Percentiles rank a stretch among this genome's conserved stretches.
Evolutionary conservation across 2,888 invertebrate species (phyloP).

Genomic region (Mesorhabditis spiculigera): DNA sequence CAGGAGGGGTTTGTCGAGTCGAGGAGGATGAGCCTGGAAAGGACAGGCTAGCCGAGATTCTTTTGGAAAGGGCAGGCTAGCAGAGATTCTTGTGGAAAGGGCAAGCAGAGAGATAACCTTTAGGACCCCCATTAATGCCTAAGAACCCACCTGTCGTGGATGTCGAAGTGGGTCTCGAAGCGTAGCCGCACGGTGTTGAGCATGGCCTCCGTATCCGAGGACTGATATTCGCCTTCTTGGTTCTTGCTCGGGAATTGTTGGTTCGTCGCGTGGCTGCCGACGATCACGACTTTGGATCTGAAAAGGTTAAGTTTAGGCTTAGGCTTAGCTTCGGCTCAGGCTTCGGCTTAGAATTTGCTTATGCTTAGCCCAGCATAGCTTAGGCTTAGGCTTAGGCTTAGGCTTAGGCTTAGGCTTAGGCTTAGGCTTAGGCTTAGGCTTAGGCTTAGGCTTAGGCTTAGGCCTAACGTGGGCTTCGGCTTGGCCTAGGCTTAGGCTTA

Average conservation of each 20-base stretch:
- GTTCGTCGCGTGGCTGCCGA: slow-evolving; percentile 67
- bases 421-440: too few species aligned
- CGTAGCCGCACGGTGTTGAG: slow-evolving; percentile 60
- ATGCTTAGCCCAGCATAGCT: background rate
- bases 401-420: too few species aligned
- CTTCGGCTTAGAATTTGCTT: background rate
- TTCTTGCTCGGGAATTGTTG: slow-evolving; percentile 34
- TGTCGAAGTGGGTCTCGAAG: slow-evolving; percentile 67
- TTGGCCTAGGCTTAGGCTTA: too few species aligned
- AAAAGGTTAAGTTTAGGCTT: too few species aligned
- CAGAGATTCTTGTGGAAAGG: too few species aligned
- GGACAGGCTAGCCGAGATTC: background rate
- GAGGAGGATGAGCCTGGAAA: slow-evolving; percentile 65
- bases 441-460: too few species aligned
- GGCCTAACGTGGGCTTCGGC: slow-evolving; percentile 64
- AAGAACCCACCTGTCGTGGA: slow-evolving; percentile 62
- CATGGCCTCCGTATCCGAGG: slow-evolving; percentile 65
- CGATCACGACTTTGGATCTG: slow-evolving; percentile 65
- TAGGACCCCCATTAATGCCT: too few species aligned
- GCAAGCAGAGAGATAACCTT: slow-evolving; percentile 65
- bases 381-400: too few species aligned
- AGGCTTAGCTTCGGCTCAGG: background rate
- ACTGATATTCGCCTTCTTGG: slow-evolving; percentile 64
- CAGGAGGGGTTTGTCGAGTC: slow-evolving; percentile 69
- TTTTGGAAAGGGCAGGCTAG: background rate